These are phyloP conservation scores for Thaumatotibia leucotreta DNA, from an alignment of 1,140 invertebrate species.

Conservation along the genomic window DNA sequence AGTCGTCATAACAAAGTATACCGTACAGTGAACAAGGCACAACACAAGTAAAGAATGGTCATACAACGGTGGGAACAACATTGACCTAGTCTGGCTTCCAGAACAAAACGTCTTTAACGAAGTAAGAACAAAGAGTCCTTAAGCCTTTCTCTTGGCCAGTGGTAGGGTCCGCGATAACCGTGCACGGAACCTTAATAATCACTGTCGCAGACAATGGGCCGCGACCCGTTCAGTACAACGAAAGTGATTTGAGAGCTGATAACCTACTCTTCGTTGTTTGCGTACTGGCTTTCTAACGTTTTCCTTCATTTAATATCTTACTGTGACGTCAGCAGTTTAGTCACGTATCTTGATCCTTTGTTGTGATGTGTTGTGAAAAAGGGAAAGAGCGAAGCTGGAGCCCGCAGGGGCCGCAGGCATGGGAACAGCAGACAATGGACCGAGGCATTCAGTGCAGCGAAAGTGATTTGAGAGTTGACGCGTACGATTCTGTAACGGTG, in stretches of 20 bases:
- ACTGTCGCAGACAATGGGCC: neutral
- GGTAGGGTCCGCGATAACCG: neutral
- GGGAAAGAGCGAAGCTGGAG: neutral
- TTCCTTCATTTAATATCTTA: neutral
- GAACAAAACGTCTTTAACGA: neutral
- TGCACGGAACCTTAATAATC: neutral
- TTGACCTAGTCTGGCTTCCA: neutral
- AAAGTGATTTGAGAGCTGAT: slow-evolving; percentile 12
- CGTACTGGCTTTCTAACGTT: slow-evolving; percentile 1
- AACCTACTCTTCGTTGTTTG: slow-evolving; percentile 3
- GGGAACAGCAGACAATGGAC: neutral
- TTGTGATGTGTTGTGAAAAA: neutral
- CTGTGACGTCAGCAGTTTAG: neutral
- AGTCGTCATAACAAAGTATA: slow-evolving; percentile 12
- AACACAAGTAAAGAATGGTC: neutral
- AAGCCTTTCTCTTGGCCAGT: neutral
- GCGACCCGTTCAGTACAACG: slow-evolving; percentile 1
- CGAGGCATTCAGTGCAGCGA: neutral
- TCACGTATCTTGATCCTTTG: neutral
- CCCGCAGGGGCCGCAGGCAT: neutral
- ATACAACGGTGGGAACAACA: slow-evolving; percentile 9
- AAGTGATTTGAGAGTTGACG: neutral
- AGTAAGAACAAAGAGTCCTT: neutral
- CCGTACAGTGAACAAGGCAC: neutral
- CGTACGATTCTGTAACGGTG: neutral